Evolutionary conservation across 1,140 invertebrate species (phyloP).

Genomic region (Rhagoletis pomonella): DNA sequence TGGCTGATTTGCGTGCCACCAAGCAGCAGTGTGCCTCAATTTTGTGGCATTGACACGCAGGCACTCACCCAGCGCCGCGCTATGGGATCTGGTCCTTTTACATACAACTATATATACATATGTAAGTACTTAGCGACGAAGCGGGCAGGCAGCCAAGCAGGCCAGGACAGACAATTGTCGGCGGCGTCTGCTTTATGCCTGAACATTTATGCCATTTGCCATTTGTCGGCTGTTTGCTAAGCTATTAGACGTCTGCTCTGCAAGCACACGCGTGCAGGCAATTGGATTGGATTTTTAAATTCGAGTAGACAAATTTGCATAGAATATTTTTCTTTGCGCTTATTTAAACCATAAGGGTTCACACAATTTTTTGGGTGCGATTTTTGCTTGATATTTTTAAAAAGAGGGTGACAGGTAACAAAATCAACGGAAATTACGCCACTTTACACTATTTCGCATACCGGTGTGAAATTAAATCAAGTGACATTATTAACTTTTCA

Average conservation of each 20-base stretch:
- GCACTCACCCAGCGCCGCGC: neutral
- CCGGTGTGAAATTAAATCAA: too few species aligned
- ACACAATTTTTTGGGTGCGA: too few species aligned
- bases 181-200: slow-evolving; percentile 11
- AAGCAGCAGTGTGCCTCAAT: slow-evolving; percentile 1
- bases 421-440: too few species aligned
- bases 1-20: neutral
- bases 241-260: slow-evolving; percentile 8
- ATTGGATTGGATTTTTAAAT: neutral
- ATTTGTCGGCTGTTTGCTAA: neutral
- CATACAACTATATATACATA: neutral
- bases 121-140: neutral
- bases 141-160: neutral
- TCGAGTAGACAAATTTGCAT: slow-evolving; percentile 9
- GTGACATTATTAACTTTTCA: too few species aligned
- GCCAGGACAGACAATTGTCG: slow-evolving; percentile 10
- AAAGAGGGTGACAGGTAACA: too few species aligned
- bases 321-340: neutral
- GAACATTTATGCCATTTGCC: slow-evolving; percentile 1
- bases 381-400: too few species aligned
- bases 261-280: neutral
- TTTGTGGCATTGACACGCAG: neutral
- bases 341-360: neutral
- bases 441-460: too few species aligned
- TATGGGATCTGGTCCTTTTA: neutral